phyloP scores from a whole-genome alignment of 2,888 invertebrate species.

The Thysanoteuthis rhombus region DNA sequence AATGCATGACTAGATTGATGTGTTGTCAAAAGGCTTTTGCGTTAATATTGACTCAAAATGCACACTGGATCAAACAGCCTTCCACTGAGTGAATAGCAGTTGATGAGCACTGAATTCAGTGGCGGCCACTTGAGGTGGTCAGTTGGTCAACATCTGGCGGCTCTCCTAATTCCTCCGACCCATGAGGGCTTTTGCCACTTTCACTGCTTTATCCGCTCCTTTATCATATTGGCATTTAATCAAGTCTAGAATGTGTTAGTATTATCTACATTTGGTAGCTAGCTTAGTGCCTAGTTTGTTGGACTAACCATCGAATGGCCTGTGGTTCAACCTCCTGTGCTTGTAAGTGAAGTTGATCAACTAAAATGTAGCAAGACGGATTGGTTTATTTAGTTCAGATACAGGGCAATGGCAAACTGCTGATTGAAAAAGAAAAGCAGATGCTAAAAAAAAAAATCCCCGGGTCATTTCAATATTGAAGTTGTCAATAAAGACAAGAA shows the following conservation, averaged over 20 bases:
- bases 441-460: too few species aligned
- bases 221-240: background rate
- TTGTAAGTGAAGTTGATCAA: background rate
- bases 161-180: constrained; percentile 12
- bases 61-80: background rate
- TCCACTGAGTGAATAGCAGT: background rate
- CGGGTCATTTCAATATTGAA: too few species aligned
- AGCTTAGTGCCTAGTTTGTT: background rate
- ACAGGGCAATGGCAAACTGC: background rate
- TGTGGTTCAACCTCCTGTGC: background rate
- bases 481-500: too few species aligned
- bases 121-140: constrained; percentile 12
- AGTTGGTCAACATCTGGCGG: background rate
- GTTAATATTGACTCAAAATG: constrained; percentile 12
- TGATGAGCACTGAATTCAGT: background rate
- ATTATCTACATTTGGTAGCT: background rate
- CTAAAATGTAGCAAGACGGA: background rate
- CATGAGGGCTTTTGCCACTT: background rate
- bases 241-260: background rate
- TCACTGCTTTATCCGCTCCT: background rate
- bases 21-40: background rate
- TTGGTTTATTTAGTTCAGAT: background rate
- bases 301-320: background rate
- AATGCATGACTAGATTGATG: background rate
- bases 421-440: too few species aligned